These are phyloP conservation scores for Campaea margaritaria DNA, from an alignment of 2,888 invertebrate genomes.

Conservation along the genomic window DNA sequence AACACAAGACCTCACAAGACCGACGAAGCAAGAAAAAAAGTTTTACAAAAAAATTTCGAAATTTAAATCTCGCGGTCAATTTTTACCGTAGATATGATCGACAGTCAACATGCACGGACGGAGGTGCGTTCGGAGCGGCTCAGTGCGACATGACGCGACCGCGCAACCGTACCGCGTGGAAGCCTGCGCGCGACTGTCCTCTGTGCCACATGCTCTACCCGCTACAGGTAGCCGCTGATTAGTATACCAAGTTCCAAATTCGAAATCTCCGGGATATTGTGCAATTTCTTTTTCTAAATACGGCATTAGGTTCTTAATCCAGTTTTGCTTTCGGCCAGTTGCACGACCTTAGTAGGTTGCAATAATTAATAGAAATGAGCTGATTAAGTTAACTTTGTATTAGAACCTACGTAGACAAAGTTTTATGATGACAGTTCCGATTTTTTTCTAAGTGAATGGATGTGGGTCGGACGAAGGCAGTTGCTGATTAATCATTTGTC, in stretches of 20 bases:
- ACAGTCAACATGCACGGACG: constrained; percentile 55
- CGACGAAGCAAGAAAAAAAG: constrained; percentile 15
- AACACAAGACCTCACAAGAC: constrained; percentile 32
- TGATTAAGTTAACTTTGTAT: background rate
- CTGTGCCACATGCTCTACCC: constrained; percentile 64
- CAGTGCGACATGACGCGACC: constrained; percentile 59
- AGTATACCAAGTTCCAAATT: constrained; percentile 64
- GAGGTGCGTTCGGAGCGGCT: constrained; percentile 60
- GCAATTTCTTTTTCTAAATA: constrained; percentile 48
- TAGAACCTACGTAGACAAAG: background rate
- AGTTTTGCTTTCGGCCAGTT: constrained; percentile 33
- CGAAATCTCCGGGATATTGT: constrained; percentile 60
- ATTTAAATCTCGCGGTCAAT: constrained; percentile 45
- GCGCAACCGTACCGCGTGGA: constrained; percentile 78
- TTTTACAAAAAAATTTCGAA: constrained; percentile 20
- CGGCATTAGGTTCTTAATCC: constrained; percentile 25
- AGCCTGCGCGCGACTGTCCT: constrained; percentile 82
- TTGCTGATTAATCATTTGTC: background rate
- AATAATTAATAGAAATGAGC: constrained; percentile 7
- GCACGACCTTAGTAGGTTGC: constrained; percentile 11
- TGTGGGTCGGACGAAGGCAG: background rate
- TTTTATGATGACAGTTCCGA: background rate
- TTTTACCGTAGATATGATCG: constrained; percentile 47
- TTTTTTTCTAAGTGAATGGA: background rate
- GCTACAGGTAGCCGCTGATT: constrained; percentile 80